Evolutionary conservation across 2,797 vertebrate genomes (phyloP).

Genomic region (Spheniscus humboldti): DNA sequence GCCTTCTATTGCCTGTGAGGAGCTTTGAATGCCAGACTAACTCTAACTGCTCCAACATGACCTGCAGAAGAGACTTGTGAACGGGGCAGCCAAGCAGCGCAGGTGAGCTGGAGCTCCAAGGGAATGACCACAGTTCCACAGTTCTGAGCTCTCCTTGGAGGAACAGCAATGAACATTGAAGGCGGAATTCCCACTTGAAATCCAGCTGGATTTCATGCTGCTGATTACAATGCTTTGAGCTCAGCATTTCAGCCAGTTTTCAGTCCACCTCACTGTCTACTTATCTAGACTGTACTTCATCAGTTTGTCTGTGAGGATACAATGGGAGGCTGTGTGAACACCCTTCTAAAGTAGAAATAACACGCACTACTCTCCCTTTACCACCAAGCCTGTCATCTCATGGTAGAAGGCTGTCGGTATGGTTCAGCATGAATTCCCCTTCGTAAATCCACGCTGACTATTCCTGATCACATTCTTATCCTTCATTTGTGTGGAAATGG

Average conservation of each 20-base stretch:
- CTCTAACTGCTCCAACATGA: background rate
- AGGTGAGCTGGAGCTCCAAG: background rate
- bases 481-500: background rate
- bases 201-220: background rate
- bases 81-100: background rate
- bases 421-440: background rate
- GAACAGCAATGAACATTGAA: rapidly evolving
- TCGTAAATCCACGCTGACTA: background rate
- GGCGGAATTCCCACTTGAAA: background rate
- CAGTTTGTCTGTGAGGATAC: background rate
- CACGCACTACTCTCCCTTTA: background rate
- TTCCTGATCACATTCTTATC: background rate
- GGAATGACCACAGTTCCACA: rapidly evolving
- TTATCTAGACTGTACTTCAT: background rate
- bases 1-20: background rate
- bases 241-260: background rate
- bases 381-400: background rate
- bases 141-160: background rate
- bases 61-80: background rate
- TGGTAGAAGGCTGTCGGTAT: background rate
- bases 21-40: background rate
- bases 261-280: background rate
- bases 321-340: background rate
- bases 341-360: background rate
- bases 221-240: background rate